These are phyloP conservation scores for Mesocricetus auratus DNA, from an alignment of 2,113 vertebrate species.

Conservation along the genomic window DNA sequence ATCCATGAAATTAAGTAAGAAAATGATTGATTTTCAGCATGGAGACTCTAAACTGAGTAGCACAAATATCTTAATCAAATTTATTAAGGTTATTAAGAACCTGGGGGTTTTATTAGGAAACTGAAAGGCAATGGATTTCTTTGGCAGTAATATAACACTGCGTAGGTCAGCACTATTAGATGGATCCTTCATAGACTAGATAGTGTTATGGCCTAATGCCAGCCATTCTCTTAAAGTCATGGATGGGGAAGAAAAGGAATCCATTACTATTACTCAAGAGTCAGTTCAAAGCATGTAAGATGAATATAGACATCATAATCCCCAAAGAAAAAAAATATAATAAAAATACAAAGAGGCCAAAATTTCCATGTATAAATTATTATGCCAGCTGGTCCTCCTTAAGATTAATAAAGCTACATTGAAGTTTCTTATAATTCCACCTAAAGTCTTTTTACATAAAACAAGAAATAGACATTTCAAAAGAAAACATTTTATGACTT, in stretches of 20 bases:
- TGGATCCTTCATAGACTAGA: conserved; percentile 37
- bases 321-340: conserved; percentile 56
- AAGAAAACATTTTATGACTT: conserved; percentile 61
- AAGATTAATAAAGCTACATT: conserved; percentile 65
- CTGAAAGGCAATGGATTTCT: background rate
- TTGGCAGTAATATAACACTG: background rate
- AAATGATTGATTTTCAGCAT: conserved; percentile 12
- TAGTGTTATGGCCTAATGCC: background rate
- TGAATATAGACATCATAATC: conserved; percentile 58
- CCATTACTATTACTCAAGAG: conserved; percentile 26
- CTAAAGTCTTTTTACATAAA: conserved; percentile 57
- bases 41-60: background rate
- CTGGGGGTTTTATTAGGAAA: conserved; percentile 28
- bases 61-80: conserved; percentile 23
- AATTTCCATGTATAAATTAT: conserved; percentile 62
- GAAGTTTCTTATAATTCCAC: conserved; percentile 58
- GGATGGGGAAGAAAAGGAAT: background rate
- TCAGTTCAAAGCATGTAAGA: conserved; percentile 40
- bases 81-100: conserved; percentile 42
- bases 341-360: conserved; percentile 58
- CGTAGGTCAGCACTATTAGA: background rate
- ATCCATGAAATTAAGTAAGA: conserved; percentile 36
- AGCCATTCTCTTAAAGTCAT: conserved; percentile 18
- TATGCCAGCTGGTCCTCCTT: conserved; percentile 64
- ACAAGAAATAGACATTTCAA: conserved; percentile 61